A percentile compares a stretch with the other conserved stretches of the same genome.
Evolutionary conservation across 2,797 vertebrate genomes (phyloP).

Genomic region (Trachops cirrhosus): DNA sequence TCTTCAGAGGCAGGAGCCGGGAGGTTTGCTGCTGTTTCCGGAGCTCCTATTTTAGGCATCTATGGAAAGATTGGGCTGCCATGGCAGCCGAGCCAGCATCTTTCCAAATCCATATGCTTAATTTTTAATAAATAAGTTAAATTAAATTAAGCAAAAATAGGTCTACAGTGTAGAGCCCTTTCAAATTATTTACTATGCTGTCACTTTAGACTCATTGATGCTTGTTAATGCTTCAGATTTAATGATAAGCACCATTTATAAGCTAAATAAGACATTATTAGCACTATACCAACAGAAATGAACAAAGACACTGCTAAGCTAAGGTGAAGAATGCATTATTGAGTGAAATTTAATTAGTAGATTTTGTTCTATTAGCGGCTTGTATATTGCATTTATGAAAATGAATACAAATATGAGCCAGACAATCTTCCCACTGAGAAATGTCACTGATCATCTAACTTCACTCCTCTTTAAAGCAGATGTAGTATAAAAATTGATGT

Average conservation of each 20-base stretch:
- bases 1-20: not conserved
- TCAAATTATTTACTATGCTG: constrained; percentile 68
- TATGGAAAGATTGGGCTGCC: not conserved
- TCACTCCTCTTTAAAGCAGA: constrained; percentile 53
- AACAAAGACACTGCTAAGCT: constrained; percentile 83
- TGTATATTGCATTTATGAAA: constrained; percentile 83
- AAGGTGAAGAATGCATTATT: constrained; percentile 84
- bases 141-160: constrained; percentile 62
- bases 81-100: not conserved
- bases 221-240: constrained; percentile 82
- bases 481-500: constrained; percentile 4
- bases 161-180: constrained; percentile 51
- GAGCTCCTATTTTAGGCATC: not conserved
- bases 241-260: constrained; percentile 85
- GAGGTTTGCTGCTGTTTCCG: not conserved
- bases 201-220: constrained; percentile 71
- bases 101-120: constrained; percentile 49
- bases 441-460: constrained; percentile 67
- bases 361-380: constrained; percentile 85
- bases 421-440: constrained; percentile 68
- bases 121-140: constrained; percentile 68
- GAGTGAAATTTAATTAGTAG: constrained; percentile 86
- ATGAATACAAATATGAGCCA: constrained; percentile 84
- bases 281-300: constrained; percentile 80
- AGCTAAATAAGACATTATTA: constrained; percentile 87